phyloP scores from a whole-genome alignment of 1,140 invertebrate species.

The Brachionus rubens region DNA sequence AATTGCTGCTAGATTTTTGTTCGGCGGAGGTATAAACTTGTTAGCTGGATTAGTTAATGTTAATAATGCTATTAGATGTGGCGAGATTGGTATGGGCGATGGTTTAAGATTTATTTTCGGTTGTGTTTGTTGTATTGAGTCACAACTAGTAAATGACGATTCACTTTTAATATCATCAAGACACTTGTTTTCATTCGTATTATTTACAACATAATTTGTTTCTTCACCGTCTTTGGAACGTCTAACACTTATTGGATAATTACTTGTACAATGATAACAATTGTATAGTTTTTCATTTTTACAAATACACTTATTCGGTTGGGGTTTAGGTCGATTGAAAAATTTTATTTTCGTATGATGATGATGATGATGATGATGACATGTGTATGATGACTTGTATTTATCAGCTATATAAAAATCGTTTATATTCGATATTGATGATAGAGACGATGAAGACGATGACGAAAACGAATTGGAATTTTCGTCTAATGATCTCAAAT shows the following conservation, averaged over 20 bases:
- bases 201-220: neutral
- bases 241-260: slow-evolving; percentile 21
- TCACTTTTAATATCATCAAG: neutral
- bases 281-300: slow-evolving; percentile 6
- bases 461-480: neutral
- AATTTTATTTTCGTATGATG: slow-evolving; percentile 2
- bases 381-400: too few relatives aligned
- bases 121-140: neutral
- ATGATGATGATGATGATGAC: neutral
- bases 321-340: slow-evolving; percentile 4
- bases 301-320: slow-evolving; percentile 15
- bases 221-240: slow-evolving; percentile 34
- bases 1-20: neutral
- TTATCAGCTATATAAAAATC: neutral
- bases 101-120: neutral
- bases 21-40: slow-evolving; percentile 22
- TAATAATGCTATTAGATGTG: slow-evolving; percentile 23
- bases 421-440: slow-evolving; percentile 2
- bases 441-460: neutral
- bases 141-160: neutral
- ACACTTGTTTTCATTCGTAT: neutral
- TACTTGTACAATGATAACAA: slow-evolving; percentile 31
- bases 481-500: too few relatives aligned
- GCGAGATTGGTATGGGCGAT: neutral
- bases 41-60: slow-evolving; percentile 10